Evolutionary conservation across 35 echinoderm and acorn worm species (phyloP), one percentile per base, ranked within the genome.

Genomic region (Hemicentrotus pulcherrimus): DNA sequence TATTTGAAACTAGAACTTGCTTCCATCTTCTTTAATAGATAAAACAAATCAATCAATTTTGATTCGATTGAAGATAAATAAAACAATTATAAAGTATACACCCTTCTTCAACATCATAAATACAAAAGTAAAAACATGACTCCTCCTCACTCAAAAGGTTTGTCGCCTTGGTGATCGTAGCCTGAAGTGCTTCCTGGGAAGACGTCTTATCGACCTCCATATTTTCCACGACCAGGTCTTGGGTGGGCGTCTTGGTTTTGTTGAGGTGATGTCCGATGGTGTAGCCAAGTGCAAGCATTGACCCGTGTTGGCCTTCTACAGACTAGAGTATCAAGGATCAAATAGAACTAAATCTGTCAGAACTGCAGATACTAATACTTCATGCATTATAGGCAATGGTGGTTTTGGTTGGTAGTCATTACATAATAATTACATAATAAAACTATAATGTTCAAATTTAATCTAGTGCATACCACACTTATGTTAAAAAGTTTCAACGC

Each of bases 221-320:
- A n/a, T 97, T 90, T 86, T 96, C 96, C 31, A 95, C 90, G 24
- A 94, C 89, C 87, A 95, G 30, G 58, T 95, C 95, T 85, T 94
- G 32, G 13, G 78, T 60, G 4, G 92, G 48, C 70, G 28, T 95
- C 91, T 95, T 96, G 32, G 47, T 70, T 32, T 90, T 52, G 46
- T 96, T 94, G 46, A 97, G 94, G 85, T 97, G 86, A 47, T 96
- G 88, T 88, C 97, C 96, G 24, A 99, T 97, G 94, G 95, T 95
- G 95, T 97, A 97, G 32, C 98, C 98, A 28, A 99, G 91, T 0
- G 96, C 98, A 13, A 99, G 95, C 9, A 97, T 94, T 15, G 95
- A 95, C 0, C 98, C 98, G 94, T 99, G 98, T 55, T 99, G 97
- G 12, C 78, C 88, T 85, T 99, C 97, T 31, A 99, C 91, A 94